Base-by-base conservation (phyloP, 2,888 invertebrate genomes). In the Physocephala rufipes region DNA sequence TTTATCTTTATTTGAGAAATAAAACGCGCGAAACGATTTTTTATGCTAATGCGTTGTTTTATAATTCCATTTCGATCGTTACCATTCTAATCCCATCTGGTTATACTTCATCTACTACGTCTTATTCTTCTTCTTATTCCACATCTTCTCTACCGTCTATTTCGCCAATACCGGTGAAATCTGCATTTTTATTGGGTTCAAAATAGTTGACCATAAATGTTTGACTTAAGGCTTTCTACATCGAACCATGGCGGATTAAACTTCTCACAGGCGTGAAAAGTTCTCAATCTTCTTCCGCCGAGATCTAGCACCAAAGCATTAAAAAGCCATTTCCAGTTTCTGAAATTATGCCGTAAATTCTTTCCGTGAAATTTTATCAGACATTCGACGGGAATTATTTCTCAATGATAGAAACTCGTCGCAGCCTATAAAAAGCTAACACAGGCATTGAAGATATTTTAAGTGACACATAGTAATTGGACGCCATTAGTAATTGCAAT, bases 1-100 rank as follows among this genome's bases (percentile, higher is more conserved):
- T 59, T 67, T 67, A 67, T 67, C 59, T 59, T 59, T 59, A 58
- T 61, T 67, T 47, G 59, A 61, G 53, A 58, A 59, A 67, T 67
- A 67, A 67, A 58, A 67, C 67, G 67, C 59, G 59, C 47, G 45
- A 59, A 49, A 28, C 59, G 19, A 67, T 49, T 61, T 67, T 59
- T 45, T 30, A 67, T 67, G 67, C 61, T 67, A 67, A 67, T 67
- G 66, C 24, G 36, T 51, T 24, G 15, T 65, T 65, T 30, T 45
- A 4, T 21, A 13, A 53, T 53, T 53, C 53, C 21, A 21, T 21
- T n/a, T n/a, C 53, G 53, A n/a, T 36, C 36, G 36, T 4, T 36
- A 7, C 36, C 9, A 36, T 4, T 36, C 36, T 36, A 9, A 36
- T 36, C 36, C 36, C 36, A 36, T 36, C 36, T 36, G 36, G 36